Percentiles rank a stretch among this genome's conserved stretches.
Conservation (phyloP, 2,113 vertebrate genomes). For the Greenwoodochromis staneri region DNA sequence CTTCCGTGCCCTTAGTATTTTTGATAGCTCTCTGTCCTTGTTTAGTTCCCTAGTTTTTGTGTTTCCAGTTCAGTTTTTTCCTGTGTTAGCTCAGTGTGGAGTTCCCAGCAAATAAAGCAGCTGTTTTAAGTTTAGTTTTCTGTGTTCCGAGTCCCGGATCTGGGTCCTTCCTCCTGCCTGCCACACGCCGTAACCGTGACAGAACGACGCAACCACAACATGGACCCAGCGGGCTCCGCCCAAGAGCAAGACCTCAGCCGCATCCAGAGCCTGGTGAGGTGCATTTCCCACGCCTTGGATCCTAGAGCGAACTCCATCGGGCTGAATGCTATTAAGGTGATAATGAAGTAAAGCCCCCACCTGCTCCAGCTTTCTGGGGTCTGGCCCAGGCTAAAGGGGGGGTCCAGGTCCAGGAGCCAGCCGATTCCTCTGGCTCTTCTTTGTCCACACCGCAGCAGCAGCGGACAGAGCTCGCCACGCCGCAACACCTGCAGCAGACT, state of each 20-base stretch:
- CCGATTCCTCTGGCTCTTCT: neutral
- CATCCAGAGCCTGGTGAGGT: neutral
- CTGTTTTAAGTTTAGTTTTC: neutral
- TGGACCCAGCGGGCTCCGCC: neutral
- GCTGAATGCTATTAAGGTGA: neutral
- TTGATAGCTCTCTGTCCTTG: neutral
- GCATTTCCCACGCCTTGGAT: neutral
- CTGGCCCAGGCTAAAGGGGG: neutral
- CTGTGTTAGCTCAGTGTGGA: neutral
- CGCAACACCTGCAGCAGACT: neutral
- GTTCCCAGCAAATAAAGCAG: neutral
- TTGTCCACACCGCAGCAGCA: neutral
- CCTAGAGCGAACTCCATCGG: accelerated
- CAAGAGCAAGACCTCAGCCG: neutral
- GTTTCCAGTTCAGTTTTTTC: neutral
- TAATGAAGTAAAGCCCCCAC: neutral
- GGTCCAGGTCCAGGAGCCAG: neutral
- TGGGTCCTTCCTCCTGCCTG: neutral
- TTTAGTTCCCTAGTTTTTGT: neutral
- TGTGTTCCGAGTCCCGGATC: neutral
- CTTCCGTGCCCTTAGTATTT: neutral
- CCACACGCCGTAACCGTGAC: neutral
- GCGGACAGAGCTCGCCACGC: accelerated
- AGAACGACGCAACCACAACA: neutral
- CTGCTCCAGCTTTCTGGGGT: neutral